Evolutionary conservation across 2,113 vertebrate species (phyloP), one percentile per base, ranked within the genome.

Genomic region (Pangasianodon hypophthalmus): DNA sequence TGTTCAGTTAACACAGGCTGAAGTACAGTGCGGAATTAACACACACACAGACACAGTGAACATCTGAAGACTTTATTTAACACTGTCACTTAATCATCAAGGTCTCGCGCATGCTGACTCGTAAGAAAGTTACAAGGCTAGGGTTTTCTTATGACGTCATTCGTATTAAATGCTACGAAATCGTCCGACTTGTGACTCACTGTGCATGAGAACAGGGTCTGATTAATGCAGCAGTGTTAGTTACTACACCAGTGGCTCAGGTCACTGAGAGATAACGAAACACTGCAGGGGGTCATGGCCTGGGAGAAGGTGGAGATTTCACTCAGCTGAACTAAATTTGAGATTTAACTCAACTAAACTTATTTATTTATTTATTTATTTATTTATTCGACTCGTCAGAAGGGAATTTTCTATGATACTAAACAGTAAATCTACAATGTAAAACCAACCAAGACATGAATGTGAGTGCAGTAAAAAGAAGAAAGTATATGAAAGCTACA

Each of bases 1-100:
- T 44, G 82, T 62, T 84, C 54, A 84, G 52, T 84, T 44, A 60
- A 84, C 82, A 84, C 82, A 84, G 82, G 24, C 48, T 58, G 81
- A 56, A 11, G 81, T 56, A 37, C 54, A 83, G 81, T 24, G 24
- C 21, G 82, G 56, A 81, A 48, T 60, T 60, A 56, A 83, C 81
- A 58, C 19, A 41, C 13, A 52, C 14, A 54, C 79, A 41, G 14
- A 54, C 29, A 82, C 29, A 13, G 26, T 29, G 26, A 52, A 29
- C 77, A 54, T 9, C 1, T 26, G 1, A 60, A 16, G 18, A 84
- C 54, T 7, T 58, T 32, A 32, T 32, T 29, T 56, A 37, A 81
- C 79, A 81, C 14, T 24, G 37, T 10, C 77, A 16, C 11, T 80
- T 50, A 29, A 79, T 29, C 46, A 29, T 24, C 41, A 41, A 19